Evolutionary conservation across 2,113 vertebrate species (phyloP).

Genomic region (Centropus bengalensis): DNA sequence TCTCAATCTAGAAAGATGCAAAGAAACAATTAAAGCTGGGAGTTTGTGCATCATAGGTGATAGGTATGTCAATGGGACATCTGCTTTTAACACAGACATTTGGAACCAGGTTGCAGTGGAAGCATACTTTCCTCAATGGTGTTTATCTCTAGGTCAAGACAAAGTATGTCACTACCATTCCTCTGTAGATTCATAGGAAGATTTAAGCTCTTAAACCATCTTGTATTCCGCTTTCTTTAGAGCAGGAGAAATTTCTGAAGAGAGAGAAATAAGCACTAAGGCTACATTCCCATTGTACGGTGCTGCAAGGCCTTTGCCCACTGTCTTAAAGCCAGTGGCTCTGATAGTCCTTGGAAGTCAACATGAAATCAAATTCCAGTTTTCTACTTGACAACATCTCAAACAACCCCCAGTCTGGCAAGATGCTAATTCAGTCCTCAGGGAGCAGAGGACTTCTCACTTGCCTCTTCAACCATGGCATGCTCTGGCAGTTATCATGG

Average conservation of each 20-base stretch:
- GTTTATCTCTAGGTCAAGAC: not conserved
- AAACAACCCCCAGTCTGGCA: not conserved
- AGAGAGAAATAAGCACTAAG: not conserved
- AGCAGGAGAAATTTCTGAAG: not conserved
- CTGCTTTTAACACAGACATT: not conserved
- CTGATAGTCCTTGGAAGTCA: too few relatives aligned
- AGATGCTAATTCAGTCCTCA: not conserved
- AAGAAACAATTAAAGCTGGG: not conserved
- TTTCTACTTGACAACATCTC: not conserved
- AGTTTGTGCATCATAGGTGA: not conserved
- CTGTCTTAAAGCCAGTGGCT: not conserved
- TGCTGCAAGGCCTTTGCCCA: not conserved
- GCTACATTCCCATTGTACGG: not conserved
- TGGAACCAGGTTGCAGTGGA: too few relatives aligned
- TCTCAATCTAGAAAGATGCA: not conserved
- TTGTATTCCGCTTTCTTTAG: not conserved
- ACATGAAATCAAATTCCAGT: not conserved
- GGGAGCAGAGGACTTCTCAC: not conserved
- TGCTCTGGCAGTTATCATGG: not conserved
- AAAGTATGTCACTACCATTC: accelerated
- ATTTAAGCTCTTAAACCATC: not conserved
- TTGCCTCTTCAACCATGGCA: not conserved
- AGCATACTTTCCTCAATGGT: too few relatives aligned
- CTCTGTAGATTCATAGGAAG: not conserved
- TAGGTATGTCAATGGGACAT: not conserved